Percentiles rank a stretch among this genome's conserved stretches.
phyloP scores from a whole-genome alignment of 2,797 vertebrate genomes.

The Tamandua tetradactyla region DNA sequence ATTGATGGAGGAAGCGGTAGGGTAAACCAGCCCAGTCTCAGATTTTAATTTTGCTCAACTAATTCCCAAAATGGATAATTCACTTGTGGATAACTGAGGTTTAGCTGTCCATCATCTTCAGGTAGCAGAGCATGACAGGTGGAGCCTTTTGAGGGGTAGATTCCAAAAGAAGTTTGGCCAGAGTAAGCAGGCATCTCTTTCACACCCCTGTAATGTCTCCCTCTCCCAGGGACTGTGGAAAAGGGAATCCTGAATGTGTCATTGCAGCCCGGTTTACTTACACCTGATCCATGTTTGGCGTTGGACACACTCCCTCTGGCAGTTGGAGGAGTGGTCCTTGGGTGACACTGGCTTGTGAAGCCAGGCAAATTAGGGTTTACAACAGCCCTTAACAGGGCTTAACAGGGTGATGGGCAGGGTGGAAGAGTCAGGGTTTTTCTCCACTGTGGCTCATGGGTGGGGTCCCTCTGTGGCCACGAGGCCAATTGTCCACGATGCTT shows the following conservation, averaged over 20 bases:
- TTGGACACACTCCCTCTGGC: background rate
- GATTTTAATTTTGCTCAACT: slow-evolving; percentile 59
- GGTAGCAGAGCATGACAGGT: slow-evolving; percentile 39
- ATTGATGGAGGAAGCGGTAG: background rate
- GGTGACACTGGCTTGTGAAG: background rate
- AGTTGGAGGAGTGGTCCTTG: background rate
- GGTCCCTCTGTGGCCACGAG: background rate
- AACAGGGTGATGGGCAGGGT: background rate
- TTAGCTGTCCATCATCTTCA: slow-evolving; percentile 41
- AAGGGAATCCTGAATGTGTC: background rate
- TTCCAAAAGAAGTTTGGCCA: background rate
- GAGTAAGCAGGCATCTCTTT: slow-evolving; percentile 35
- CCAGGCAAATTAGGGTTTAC: background rate
- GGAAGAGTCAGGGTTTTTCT: background rate
- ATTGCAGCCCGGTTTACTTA: background rate
- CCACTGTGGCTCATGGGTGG: background rate
- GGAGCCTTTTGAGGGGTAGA: background rate
- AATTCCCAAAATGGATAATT: slow-evolving; percentile 50
- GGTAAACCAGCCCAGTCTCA: background rate
- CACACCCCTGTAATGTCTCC: background rate
- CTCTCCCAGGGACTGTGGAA: background rate
- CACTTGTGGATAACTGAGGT: slow-evolving; percentile 48
- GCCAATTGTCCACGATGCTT: background rate
- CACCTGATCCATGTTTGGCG: background rate
- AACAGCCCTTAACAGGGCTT: background rate